These are phyloP conservation scores for Pseudachorutes palmiensis DNA, from an alignment of 1,140 invertebrate species.

Conservation along the genomic window DNA sequence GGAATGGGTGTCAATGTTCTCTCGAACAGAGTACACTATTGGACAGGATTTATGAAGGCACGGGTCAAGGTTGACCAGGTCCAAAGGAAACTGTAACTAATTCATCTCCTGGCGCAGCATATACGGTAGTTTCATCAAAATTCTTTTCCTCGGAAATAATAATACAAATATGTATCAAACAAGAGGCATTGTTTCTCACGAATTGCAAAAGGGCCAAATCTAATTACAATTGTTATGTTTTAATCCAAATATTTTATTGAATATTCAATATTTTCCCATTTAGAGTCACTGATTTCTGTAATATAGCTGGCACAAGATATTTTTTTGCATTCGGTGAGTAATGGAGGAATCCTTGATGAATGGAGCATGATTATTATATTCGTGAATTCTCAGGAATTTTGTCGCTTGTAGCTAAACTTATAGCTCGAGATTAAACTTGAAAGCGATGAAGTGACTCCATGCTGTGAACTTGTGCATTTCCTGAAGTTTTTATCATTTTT, in stretches of 20 bases:
- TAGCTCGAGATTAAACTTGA: no score
- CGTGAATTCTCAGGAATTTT: background rate
- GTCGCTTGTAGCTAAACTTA: background rate
- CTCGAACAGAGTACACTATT: background rate
- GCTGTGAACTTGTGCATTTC: no score
- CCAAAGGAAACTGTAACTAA: background rate
- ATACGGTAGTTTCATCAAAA: background rate
- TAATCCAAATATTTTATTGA: background rate
- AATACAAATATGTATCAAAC: no score
- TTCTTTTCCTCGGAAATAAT: no score
- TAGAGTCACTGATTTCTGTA: background rate
- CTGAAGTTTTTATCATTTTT: no score
- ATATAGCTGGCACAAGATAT: background rate
- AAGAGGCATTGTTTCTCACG: no score
- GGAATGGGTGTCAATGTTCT: constrained; percentile 3
- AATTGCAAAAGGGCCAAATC: no score
- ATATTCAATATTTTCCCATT: background rate
- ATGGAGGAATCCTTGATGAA: background rate
- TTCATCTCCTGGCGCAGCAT: background rate
- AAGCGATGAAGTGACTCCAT: no score
- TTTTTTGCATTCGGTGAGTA: background rate
- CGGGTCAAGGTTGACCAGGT: background rate
- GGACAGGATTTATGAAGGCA: constrained; percentile 2
- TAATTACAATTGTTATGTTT: background rate
- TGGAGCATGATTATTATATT: background rate